Evolutionary conservation across 2,113 vertebrate species (phyloP), one percentile per base, ranked within the genome.

Genomic region (Podocnemis expansa): DNA sequence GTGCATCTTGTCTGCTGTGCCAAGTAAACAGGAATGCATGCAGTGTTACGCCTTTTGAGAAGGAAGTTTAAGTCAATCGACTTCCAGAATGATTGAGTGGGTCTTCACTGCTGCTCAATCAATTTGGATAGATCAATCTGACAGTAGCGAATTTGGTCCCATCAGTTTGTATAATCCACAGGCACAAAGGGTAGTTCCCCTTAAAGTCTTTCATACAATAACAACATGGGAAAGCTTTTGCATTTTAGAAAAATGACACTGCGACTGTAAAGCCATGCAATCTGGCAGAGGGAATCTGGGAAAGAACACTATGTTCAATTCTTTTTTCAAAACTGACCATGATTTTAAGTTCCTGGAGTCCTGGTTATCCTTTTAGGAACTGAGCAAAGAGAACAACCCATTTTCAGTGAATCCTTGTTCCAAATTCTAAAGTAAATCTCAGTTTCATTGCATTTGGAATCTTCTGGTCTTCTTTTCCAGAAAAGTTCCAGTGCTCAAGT

Each of bases 301-400:
- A 83, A 82, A 27, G 2, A 1, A 49, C 1, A 21, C 34, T 0
- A 0, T 16, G 78, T n/a, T 78, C 88, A 80, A 8, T 27, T 51
- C 9, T 52, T 63, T 78, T 31, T 49, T 87, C 41, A 41, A 5
- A 41, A 41, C 19, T 73, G 8, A 70, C n/a, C 38, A 73, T 41
- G n/a, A 19, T 73, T 41, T 41, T 8, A 73, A 73, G 67, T 73
- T 22, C 21, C 21, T 21, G 34, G n/a, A 41, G 34, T 73, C 58
- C 58, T 60, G 21, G 38, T 73, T 38, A 63, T 31, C 24, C 31
- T 54, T 58, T 78, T 67, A 90, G 58, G 60, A 81, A 76, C 17
- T 25, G 56, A 84, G 6, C 63, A 87, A 82, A 19, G 81, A 52
- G 41, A 5, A 7, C 82, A 92, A 85, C 89, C 31, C 0, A 0